Evolutionary conservation across 1,140 invertebrate species (phyloP).

Genomic region (Diorhabda carinulata): DNA sequence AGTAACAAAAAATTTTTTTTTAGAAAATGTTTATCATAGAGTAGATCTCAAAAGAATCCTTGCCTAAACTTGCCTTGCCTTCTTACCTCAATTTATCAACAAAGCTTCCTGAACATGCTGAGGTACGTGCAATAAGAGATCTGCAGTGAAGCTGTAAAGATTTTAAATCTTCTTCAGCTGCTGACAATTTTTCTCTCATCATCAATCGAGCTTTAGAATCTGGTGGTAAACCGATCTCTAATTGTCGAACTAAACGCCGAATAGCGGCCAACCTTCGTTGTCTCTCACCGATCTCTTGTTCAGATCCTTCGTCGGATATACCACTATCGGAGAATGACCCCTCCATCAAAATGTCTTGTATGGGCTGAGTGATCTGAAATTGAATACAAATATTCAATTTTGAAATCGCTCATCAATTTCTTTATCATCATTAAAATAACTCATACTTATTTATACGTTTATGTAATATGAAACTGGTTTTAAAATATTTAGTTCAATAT

Average conservation of each 20-base stretch:
- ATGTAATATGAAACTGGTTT: background rate
- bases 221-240: slow-evolving; percentile 64
- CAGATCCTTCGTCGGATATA: slow-evolving; percentile 72
- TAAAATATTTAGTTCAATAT: no score
- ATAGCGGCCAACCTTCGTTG: slow-evolving; percentile 66
- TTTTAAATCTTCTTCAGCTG: slow-evolving; percentile 74
- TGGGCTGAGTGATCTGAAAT: background rate
- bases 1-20: background rate
- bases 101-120: slow-evolving; percentile 48
- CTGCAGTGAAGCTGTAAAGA: slow-evolving; percentile 74
- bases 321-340: slow-evolving; percentile 69
- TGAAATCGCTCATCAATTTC: background rate
- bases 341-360: slow-evolving; percentile 49
- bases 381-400: background rate
- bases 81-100: slow-evolving; percentile 27
- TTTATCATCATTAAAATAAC: background rate
- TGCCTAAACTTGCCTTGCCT: background rate
- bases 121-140: slow-evolving; percentile 65
- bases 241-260: slow-evolving; percentile 60
- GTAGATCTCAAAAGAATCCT: background rate
- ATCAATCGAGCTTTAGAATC: slow-evolving; percentile 60
- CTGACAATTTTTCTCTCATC: slow-evolving; percentile 65
- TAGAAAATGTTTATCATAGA: background rate
- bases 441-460: background rate
- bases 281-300: slow-evolving; percentile 68